A percentile compares a stretch with the other conserved stretches of the same genome.
Evolutionary conservation across 1,140 invertebrate species (phyloP).

Genomic region (Diorhabda sublineata): DNA sequence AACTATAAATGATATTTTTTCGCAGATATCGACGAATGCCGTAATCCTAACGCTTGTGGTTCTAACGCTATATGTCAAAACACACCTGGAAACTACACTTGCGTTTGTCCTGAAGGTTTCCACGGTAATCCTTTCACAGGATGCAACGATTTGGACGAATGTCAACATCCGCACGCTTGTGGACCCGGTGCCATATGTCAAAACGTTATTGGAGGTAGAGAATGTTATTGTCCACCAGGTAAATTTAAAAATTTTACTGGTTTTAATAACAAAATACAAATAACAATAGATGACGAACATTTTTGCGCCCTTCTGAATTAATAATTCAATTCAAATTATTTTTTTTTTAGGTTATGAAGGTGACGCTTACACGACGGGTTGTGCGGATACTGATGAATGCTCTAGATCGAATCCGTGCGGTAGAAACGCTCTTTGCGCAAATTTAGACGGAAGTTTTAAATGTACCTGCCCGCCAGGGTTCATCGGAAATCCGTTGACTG

Average conservation of each 20-base stretch:
- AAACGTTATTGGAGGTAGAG: conserved; percentile 72
- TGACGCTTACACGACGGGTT: conserved; percentile 55
- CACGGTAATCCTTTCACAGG: conserved; percentile 82
- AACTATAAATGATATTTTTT: conserved; percentile 19
- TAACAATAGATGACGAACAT: too few species aligned
- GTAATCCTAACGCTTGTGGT: conserved; percentile 71
- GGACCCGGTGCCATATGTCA: conserved; percentile 73
- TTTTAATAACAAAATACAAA: too few species aligned
- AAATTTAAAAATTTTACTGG: conserved; percentile 46
- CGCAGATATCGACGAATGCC: conserved; percentile 84
- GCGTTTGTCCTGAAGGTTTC: conserved; percentile 76
- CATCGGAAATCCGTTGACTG: conserved; percentile 66
- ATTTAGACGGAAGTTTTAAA: conserved; percentile 66
- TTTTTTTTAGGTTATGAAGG: conserved; percentile 42
- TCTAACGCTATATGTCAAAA: conserved; percentile 77
- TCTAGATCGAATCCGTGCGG: conserved; percentile 61
- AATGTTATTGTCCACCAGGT: conserved; percentile 75
- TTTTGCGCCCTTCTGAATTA: too few species aligned
- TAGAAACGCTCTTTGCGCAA: conserved; percentile 66
- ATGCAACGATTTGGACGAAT: conserved; percentile 82
- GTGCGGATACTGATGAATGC: conserved; percentile 68
- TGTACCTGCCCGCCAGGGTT: conserved; percentile 75
- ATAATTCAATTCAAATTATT: conserved; percentile 5
- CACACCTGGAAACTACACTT: conserved; percentile 82
- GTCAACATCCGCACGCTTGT: conserved; percentile 66